Evolutionary conservation across 2,113 vertebrate genomes (phyloP).

Genomic region (rat (Rattus norvegicus)): DNA sequence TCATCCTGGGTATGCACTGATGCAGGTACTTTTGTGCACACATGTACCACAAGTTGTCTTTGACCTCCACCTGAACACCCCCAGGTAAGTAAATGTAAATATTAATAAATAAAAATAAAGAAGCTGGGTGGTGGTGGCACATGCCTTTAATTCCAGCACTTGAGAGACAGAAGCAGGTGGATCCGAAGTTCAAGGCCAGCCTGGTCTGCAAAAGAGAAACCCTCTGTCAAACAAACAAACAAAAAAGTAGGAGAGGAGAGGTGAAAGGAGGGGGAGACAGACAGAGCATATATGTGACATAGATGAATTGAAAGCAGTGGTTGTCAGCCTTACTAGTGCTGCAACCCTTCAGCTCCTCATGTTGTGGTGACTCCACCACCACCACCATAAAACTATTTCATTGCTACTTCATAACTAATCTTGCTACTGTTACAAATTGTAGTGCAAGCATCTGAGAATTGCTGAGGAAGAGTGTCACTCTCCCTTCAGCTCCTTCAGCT

Average conservation of each 20-base stretch:
- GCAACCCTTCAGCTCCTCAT: background rate
- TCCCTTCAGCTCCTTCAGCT: background rate
- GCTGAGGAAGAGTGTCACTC: background rate
- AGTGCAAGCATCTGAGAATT: background rate
- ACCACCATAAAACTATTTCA: too few relatives aligned
- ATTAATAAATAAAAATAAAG: background rate
- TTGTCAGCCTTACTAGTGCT: background rate
- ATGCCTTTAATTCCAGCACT: too few relatives aligned
- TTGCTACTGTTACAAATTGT: too few relatives aligned
- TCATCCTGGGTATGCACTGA: background rate
- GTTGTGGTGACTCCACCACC: too few relatives aligned
- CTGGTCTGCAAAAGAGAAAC: too few relatives aligned
- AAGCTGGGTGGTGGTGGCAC: background rate
- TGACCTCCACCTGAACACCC: background rate
- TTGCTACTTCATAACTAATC: too few relatives aligned
- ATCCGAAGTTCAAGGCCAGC: too few relatives aligned
- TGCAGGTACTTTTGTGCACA: background rate
- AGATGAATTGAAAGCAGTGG: background rate
- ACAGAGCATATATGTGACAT: background rate
- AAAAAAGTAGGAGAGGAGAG: background rate
- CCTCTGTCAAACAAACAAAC: too few relatives aligned
- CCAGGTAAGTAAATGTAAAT: background rate
- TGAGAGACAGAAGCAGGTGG: too few relatives aligned
- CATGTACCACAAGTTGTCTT: background rate
- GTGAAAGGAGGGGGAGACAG: background rate